Conservation (phyloP, 2,797 vertebrate genomes). For the Enteromius treurensis region DNA sequence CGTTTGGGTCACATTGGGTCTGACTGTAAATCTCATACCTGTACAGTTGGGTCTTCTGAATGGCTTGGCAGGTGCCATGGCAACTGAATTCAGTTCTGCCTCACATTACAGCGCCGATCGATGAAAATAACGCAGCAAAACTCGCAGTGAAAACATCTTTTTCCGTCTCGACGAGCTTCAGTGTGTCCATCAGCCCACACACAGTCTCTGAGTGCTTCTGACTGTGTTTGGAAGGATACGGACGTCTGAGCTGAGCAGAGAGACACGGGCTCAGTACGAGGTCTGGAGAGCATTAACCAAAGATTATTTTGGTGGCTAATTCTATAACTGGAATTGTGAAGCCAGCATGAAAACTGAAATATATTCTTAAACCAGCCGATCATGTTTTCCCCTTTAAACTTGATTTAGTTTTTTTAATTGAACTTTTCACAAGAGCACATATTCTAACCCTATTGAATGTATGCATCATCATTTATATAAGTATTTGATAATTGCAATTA, state of each 20-base stretch:
- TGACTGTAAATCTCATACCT: neutral
- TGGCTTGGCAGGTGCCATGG: conserved; percentile 12
- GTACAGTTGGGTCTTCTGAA: neutral
- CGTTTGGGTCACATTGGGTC: neutral
- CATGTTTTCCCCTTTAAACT: neutral
- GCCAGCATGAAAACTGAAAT: neutral
- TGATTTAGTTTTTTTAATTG: neutral
- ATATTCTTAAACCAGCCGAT: neutral
- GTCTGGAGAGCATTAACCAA: neutral
- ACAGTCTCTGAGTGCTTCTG: neutral
- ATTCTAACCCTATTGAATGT: neutral
- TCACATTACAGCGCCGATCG: neutral
- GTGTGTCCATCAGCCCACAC: neutral
- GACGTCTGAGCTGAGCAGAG: neutral
- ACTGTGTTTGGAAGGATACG: neutral
- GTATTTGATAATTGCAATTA: neutral
- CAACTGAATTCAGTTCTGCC: neutral
- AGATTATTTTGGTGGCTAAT: neutral
- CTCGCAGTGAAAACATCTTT: neutral
- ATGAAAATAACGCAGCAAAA: neutral
- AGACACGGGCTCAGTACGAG: neutral
- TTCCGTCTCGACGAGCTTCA: neutral
- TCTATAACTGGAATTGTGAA: neutral
- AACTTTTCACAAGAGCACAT: neutral
- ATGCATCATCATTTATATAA: neutral